A percentile compares a stretch with the other conserved stretches of the same genome.
Conservation (phyloP, 1,140 invertebrate genomes). For the Panagrolaimus sp. region DNA sequence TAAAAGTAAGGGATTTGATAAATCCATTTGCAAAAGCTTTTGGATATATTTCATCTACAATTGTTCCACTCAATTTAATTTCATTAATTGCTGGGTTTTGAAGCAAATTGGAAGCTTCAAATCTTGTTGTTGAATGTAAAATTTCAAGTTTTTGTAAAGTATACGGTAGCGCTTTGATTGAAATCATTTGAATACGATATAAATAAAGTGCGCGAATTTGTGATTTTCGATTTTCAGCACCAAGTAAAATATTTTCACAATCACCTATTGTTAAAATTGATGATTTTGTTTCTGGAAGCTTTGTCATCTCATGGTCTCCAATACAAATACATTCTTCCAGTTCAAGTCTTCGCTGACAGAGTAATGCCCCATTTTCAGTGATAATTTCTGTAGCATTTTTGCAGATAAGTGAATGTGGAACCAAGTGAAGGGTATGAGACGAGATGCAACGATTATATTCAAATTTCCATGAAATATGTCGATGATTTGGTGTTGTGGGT, state of each 20-base stretch:
- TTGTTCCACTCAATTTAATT: not conserved
- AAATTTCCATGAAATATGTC: constrained; percentile 24
- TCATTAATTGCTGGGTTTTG: not conserved
- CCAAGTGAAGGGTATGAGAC: not conserved
- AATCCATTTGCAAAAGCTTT: not conserved
- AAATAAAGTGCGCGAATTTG: constrained; percentile 1
- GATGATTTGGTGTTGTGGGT: constrained; percentile 14
- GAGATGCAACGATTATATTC: constrained; percentile 26
- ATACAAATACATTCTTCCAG: constrained; percentile 27
- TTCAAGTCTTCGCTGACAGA: constrained; percentile 15
- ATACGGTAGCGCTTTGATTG: not conserved
- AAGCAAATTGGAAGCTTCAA: not conserved
- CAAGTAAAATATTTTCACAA: not conserved
- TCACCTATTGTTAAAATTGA: not conserved
- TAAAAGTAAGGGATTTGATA: constrained; percentile 16
- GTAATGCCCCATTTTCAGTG: not conserved
- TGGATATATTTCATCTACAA: not conserved
- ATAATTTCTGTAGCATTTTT: constrained; percentile 1
- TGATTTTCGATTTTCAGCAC: not conserved
- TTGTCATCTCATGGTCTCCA: not conserved
- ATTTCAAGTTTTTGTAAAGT: constrained; percentile 3
- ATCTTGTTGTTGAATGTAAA: not conserved
- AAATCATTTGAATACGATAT: not conserved
- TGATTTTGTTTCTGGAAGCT: not conserved
- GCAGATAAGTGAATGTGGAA: not conserved